Conservation (phyloP, 2,113 vertebrate genomes). For the Leucosticte australis region DNA sequence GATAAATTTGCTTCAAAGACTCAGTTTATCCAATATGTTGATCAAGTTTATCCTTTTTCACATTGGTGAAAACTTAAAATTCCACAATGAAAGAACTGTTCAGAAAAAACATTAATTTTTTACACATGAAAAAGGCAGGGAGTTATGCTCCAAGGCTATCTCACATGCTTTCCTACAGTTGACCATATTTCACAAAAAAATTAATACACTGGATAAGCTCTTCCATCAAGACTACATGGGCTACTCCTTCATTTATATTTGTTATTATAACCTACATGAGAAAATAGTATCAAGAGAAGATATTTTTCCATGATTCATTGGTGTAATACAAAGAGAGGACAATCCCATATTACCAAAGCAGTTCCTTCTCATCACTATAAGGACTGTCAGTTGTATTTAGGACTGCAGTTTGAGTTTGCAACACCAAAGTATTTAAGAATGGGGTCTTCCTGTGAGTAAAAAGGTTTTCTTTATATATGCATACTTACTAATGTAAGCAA, state of each 20-base stretch:
- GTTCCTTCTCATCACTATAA: not conserved
- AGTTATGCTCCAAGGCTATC: not conserved
- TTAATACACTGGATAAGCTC: not conserved
- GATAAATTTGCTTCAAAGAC: not conserved
- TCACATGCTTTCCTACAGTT: not conserved
- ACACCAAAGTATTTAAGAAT: not conserved
- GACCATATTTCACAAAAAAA: not conserved
- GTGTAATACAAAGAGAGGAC: not conserved
- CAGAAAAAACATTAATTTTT: not conserved
- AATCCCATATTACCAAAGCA: not conserved
- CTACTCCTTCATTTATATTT: not conserved
- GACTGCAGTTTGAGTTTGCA: not conserved
- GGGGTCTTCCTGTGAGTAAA: not conserved
- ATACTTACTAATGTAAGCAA: not conserved
- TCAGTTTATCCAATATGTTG: not conserved
- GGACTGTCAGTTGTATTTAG: not conserved
- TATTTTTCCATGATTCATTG: not conserved
- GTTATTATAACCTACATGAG: not conserved
- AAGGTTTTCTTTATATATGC: not conserved
- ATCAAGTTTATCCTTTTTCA: not conserved
- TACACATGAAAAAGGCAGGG: not conserved
- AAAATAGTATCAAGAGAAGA: not conserved
- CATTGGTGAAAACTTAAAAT: not conserved
- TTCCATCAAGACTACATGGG: not conserved
- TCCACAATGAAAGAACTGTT: not conserved